These are phyloP conservation scores for Heliconius aoede DNA, from an alignment of 2,888 invertebrate species.

Conservation along the genomic window DNA sequence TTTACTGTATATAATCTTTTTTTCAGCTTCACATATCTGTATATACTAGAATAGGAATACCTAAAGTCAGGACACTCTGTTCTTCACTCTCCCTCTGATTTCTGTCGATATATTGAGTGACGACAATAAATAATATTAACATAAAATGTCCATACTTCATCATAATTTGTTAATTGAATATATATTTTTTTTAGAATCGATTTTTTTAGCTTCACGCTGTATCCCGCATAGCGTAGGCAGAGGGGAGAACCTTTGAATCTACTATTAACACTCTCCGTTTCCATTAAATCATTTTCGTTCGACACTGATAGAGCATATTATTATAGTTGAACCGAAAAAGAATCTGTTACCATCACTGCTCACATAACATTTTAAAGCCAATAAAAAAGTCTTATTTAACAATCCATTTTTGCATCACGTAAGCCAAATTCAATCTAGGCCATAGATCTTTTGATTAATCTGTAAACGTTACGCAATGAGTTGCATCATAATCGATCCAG, in stretches of 20 bases:
- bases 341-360: neutral
- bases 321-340: neutral
- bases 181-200: too few species aligned
- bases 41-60: neutral
- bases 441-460: constrained; percentile 55
- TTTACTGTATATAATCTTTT: neutral
- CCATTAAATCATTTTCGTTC: too few species aligned
- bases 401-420: constrained; percentile 42
- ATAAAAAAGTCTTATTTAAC: constrained; percentile 29
- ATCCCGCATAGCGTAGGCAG: too few species aligned
- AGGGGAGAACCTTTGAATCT: too few species aligned
- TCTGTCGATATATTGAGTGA: too few species aligned
- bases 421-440: constrained; percentile 49
- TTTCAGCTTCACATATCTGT: neutral
- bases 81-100: too few species aligned
- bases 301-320: too few species aligned
- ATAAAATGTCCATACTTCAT: neutral
- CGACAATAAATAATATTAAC: neutral
- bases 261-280: too few species aligned
- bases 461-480: constrained; percentile 53
- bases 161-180: neutral
- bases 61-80: neutral
- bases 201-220: too few species aligned
- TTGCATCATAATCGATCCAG: constrained; percentile 55
- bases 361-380: neutral